phyloP scores from a whole-genome alignment of 2,113 vertebrate genomes.

The Prolemur simus region DNA sequence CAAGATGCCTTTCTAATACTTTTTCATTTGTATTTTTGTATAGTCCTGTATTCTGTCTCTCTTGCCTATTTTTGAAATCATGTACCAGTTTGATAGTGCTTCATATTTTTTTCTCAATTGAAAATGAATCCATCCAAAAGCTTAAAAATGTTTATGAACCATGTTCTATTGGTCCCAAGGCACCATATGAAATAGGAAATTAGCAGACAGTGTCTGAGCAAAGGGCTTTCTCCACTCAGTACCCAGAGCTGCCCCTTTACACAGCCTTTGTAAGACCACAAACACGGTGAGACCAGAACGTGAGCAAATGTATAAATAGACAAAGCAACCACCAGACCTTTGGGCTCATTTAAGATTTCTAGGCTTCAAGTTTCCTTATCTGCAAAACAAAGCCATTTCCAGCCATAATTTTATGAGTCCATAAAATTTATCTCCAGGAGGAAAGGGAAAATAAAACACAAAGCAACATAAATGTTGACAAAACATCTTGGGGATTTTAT shows the following conservation, averaged over 20 bases:
- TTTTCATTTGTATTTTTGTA: neutral
- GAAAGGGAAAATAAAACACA: conserved; percentile 52
- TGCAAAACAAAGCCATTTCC: conserved; percentile 24
- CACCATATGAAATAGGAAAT: neutral
- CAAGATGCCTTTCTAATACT: neutral
- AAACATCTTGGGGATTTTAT: conserved; percentile 43
- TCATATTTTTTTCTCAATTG: neutral
- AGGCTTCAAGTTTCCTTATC: conserved; percentile 35
- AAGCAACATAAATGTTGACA: conserved; percentile 50
- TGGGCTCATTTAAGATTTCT: neutral
- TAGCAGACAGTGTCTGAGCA: neutral
- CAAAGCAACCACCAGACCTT: neutral
- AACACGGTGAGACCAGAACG: neutral
- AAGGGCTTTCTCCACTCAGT: neutral
- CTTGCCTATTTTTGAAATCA: neutral
- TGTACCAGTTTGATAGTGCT: neutral
- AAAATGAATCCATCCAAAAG: neutral
- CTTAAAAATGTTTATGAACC: neutral
- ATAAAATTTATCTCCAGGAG: conserved; percentile 53
- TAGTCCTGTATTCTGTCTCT: neutral
- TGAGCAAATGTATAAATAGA: neutral
- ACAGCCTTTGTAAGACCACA: neutral
- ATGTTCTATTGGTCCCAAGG: neutral
- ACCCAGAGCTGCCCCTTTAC: neutral
- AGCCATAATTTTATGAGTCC: conserved; percentile 54